Percentiles rank a stretch among this genome's conserved stretches.
These are phyloP conservation scores for Buphagus erythrorhynchus DNA, from an alignment of 2,797 vertebrate genomes.

Conservation along the genomic window DNA sequence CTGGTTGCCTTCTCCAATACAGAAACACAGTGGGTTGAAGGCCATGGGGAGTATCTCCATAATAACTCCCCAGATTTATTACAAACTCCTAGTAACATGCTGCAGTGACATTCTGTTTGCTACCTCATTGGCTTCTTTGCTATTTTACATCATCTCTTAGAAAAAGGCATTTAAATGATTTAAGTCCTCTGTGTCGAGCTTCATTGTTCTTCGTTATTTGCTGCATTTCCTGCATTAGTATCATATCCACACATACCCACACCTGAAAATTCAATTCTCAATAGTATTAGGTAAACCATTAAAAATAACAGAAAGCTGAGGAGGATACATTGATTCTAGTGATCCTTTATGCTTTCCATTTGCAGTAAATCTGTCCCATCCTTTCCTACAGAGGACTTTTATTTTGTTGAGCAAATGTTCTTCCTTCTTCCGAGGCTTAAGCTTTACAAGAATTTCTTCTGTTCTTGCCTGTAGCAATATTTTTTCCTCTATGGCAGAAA, in stretches of 20 bases:
- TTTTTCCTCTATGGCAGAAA: background rate
- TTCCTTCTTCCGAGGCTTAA: background rate
- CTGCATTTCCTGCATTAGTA: constrained; percentile 30
- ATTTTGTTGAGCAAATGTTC: constrained; percentile 13
- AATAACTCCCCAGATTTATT: constrained; percentile 70
- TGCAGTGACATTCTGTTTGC: constrained; percentile 34
- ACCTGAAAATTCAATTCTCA: constrained; percentile 36
- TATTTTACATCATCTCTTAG: constrained; percentile 43
- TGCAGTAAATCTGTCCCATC: constrained; percentile 54
- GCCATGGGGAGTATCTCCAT: constrained; percentile 41
- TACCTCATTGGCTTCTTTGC: constrained; percentile 22
- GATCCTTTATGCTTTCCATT: constrained; percentile 45
- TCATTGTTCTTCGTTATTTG: constrained; percentile 15
- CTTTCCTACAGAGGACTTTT: background rate
- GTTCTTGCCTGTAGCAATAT: background rate
- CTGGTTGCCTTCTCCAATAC: constrained; percentile 35
- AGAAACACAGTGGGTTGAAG: constrained; percentile 34
- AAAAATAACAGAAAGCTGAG: constrained; percentile 40
- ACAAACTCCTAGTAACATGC: background rate
- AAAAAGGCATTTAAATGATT: constrained; percentile 60
- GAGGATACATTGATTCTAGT: constrained; percentile 17
- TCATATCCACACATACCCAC: constrained; percentile 39
- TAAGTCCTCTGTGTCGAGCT: background rate
- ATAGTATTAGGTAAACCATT: background rate
- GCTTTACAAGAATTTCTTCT: background rate